Conservation (phyloP, 2,797 vertebrate genomes). For the Phrynocephalus guinanensis region DNA sequence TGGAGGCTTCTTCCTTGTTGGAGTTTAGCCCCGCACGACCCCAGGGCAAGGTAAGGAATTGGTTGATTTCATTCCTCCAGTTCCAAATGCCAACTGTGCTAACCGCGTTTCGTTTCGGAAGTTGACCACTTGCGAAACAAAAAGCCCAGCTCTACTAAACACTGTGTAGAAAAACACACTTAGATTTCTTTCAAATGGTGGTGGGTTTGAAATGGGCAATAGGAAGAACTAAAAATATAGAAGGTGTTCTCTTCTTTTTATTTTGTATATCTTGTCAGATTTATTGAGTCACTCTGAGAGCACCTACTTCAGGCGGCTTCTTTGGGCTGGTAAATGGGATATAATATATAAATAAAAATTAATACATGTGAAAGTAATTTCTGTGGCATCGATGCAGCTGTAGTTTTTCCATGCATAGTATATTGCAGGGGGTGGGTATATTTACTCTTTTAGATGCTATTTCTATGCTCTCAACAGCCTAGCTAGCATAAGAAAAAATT, state of each 20-base stretch:
- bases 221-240: background rate
- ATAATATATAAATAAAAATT: background rate
- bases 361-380: background rate
- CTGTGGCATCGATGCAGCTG: background rate
- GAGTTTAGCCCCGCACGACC: too few relatives aligned
- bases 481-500: background rate
- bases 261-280: background rate
- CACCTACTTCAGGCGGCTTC: background rate
- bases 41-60: too few relatives aligned
- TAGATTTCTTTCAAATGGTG: background rate
- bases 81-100: too few relatives aligned
- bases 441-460: background rate
- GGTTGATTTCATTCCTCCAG: too few relatives aligned
- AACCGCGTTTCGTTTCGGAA: too few relatives aligned
- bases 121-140: too few relatives aligned
- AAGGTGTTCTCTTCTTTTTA: slow-evolving; percentile 11
- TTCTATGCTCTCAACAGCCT: background rate
- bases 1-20: too few relatives aligned
- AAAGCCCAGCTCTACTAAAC: background rate
- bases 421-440: background rate
- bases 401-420: slow-evolving; percentile 19
- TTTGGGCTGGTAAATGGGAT: background rate
- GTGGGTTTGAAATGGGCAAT: background rate
- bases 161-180: background rate
- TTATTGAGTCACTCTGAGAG: slow-evolving; percentile 15